phyloP scores from a whole-genome alignment of 1,140 invertebrate genomes.

The Drepana arcuata region DNA sequence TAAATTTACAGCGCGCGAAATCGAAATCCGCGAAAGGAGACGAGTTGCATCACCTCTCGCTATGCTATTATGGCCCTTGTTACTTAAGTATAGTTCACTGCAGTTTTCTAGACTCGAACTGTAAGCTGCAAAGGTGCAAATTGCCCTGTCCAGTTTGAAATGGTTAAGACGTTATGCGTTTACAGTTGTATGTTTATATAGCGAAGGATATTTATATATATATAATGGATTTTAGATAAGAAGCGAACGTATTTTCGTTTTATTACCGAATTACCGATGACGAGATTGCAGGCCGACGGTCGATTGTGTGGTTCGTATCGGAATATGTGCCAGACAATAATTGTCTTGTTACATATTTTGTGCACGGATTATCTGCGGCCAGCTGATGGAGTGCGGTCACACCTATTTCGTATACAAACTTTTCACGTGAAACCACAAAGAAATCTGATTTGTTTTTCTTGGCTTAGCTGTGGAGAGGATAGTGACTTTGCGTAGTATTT shows the following conservation, averaged over 20 bases:
- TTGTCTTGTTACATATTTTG: constrained; percentile 55
- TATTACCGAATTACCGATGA: constrained; percentile 72
- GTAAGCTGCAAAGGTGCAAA: not conserved
- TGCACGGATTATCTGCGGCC: too few relatives aligned
- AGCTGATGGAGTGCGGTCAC: too few relatives aligned
- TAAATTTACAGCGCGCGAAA: constrained; percentile 68
- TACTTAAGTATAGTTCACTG: not conserved
- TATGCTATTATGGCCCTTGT: not conserved
- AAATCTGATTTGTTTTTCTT: too few relatives aligned
- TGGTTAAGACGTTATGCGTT: too few relatives aligned
- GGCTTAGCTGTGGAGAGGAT: too few relatives aligned
- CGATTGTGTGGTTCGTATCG: constrained; percentile 54
- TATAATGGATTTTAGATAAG: constrained; percentile 67
- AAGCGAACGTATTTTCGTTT: constrained; percentile 66
- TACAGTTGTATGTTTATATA: constrained; percentile 61
- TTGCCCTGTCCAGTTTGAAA: too few relatives aligned
- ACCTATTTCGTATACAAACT: too few relatives aligned
- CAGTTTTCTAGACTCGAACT: not conserved
- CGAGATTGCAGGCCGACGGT: constrained; percentile 40
- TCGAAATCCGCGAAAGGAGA: constrained; percentile 49
- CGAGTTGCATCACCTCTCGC: constrained; percentile 10
- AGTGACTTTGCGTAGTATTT: too few relatives aligned
- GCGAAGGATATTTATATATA: constrained; percentile 56
- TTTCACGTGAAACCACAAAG: too few relatives aligned
- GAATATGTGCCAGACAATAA: constrained; percentile 62